Evolutionary conservation across 2,113 vertebrate species (phyloP).

Genomic region (Romanogobio albipinnatus): DNA sequence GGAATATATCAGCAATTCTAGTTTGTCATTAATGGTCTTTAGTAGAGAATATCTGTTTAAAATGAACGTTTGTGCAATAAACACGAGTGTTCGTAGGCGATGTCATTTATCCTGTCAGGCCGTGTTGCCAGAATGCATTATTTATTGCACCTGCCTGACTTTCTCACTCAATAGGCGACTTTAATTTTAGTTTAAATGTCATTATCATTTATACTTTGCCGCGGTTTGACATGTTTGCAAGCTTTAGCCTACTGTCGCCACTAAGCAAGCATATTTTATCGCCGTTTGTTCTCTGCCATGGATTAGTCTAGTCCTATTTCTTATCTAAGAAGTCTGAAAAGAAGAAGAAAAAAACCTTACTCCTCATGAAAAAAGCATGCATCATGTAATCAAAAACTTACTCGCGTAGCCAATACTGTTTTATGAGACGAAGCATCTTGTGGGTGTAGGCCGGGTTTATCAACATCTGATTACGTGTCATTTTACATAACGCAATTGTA

Average conservation of each 20-base stretch:
- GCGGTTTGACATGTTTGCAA: conserved; percentile 75
- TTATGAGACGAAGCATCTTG: neutral
- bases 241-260: conserved; percentile 82
- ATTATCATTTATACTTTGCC: conserved; percentile 78
- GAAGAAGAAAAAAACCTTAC: conserved; percentile 47
- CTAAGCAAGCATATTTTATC: conserved; percentile 83
- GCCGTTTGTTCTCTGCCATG: conserved; percentile 77
- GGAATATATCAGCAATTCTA: neutral
- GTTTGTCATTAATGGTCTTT: neutral
- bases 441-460: neutral
- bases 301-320: conserved; percentile 36
- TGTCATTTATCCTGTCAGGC: neutral
- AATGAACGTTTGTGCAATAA: neutral
- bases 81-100: neutral
- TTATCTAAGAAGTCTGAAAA: conserved; percentile 81
- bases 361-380: neutral
- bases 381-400: neutral
- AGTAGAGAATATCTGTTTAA: neutral
- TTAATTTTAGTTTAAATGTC: conserved; percentile 72
- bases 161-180: conserved; percentile 65
- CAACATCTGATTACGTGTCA: neutral
- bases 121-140: conserved; percentile 41
- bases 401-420: neutral
- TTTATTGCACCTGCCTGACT: conserved; percentile 58
- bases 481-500: conserved; percentile 15